Evolutionary conservation across 2,113 vertebrate genomes (phyloP), one percentile per base, ranked within the genome.

Genomic region (Corythornis madagascariensis): DNA sequence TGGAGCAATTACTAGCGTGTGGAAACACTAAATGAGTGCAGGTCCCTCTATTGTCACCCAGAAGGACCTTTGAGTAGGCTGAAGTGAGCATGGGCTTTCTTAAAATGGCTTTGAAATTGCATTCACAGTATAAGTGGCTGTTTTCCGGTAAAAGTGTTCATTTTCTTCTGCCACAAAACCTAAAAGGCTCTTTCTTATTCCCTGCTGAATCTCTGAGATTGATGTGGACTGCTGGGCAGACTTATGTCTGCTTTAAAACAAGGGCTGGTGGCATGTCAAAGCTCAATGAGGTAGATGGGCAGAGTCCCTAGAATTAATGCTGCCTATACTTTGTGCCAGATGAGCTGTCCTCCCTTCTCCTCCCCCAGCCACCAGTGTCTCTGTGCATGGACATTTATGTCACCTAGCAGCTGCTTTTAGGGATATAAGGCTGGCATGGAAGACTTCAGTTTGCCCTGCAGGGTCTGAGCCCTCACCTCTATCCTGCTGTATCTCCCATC

Each of bases 81-180:
- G 69, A 78, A 82, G 80, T 5, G 17, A 43, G 33, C 35, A 67
- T 29, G 6, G 59, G 10, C 55, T 86, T 81, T 84, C 71, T 81
- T 75, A 81, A 89, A 94, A 73, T 67, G 67, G 17, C 47, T 88
- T 85, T 76, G 53, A 83, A 93, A 78, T 83, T 80, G 24, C 72
- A 67, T 93, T 94, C 85, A 67, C 29, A 53, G 56, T 5, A 0
- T 71, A 86, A 96, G 63, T 81, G 65, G 35, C 73, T 86, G 35
- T 90, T 93, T 93, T 90, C 53, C 10, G 1, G 45, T 88, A 69
- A 72, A 92, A 69, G 48, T 64, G 61, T 81, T 95, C 16, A 86
- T 90, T 92, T 92, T 84, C 61, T 86, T 94, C 45, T 81, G 22
- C 71, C 76, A 56, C 67, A 71, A 88, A 94, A 60, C 48, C 33